Evolutionary conservation across 1,140 invertebrate species (phyloP).

Genomic region (Lasaia peninsularis): DNA sequence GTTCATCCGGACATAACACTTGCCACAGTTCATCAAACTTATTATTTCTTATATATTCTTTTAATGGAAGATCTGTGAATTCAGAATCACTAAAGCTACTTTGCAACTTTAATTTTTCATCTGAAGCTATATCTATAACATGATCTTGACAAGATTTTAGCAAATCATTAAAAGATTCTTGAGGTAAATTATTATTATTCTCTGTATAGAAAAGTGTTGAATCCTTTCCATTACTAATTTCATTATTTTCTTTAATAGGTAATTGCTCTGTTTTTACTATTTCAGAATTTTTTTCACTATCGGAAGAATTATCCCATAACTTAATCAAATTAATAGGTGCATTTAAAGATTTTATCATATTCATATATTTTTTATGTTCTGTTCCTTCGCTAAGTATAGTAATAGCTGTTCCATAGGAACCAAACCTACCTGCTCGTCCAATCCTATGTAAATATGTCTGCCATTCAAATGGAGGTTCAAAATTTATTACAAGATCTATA

Average conservation of each 20-base stretch:
- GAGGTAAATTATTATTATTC: not conserved
- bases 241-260: not conserved
- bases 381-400: constrained; percentile 80
- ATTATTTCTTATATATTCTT: not conserved
- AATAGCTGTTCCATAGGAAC: constrained; percentile 85
- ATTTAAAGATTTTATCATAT: constrained; percentile 69
- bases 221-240: not conserved
- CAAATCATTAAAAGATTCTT: not conserved
- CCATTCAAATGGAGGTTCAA: constrained; percentile 89
- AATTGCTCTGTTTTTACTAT: not conserved
- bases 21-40: not conserved
- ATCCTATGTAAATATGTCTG: constrained; percentile 97
- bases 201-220: not conserved
- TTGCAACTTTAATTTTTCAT: not conserved
- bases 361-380: constrained; percentile 79
- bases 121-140: not conserved
- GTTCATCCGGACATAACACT: not conserved
- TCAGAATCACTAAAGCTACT: not conserved
- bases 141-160: not conserved
- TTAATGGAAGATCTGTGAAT: not conserved
- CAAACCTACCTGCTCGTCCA: constrained; percentile 95
- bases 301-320: constrained; percentile 38
- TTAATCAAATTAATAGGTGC: constrained; percentile 35
- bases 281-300: not conserved
- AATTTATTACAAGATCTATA: constrained; percentile 95